A percentile compares a stretch with the other conserved stretches of the same genome.
These are phyloP conservation scores for Peromyscus nudipes DNA, from an alignment of 2,797 vertebrate genomes.

Conservation along the genomic window DNA sequence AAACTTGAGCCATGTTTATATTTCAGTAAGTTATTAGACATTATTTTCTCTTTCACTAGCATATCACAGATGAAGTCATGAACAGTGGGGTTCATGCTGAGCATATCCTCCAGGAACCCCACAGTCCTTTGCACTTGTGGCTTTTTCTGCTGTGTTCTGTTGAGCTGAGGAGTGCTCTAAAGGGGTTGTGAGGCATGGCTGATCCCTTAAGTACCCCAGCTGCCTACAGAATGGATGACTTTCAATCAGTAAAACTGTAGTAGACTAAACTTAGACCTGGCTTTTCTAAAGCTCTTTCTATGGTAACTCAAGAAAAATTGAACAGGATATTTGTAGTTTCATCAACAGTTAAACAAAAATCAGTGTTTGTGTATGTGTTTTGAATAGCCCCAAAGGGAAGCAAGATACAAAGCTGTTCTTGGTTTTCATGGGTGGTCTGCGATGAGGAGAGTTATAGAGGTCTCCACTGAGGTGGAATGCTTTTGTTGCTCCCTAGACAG, in stretches of 20 bases:
- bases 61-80: background rate
- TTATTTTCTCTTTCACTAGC: background rate
- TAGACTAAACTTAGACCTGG: background rate
- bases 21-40: background rate
- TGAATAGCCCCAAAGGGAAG: background rate
- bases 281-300: background rate
- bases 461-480: fast-evolving
- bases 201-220: background rate
- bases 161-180: background rate
- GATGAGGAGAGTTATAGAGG: background rate
- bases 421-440: background rate
- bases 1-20: constrained; percentile 29
- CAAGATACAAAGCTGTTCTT: background rate
- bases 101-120: background rate
- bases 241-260: background rate
- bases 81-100: background rate
- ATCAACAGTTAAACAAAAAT: background rate
- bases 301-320: constrained; percentile 27
- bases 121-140: background rate
- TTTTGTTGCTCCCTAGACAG: background rate
- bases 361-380: background rate
- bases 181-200: background rate
- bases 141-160: background rate
- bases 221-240: background rate
- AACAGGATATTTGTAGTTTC: background rate